These are phyloP conservation scores for Anguilla marmorata DNA, from an alignment of 2,797 vertebrate genomes.

Conservation along the genomic window DNA sequence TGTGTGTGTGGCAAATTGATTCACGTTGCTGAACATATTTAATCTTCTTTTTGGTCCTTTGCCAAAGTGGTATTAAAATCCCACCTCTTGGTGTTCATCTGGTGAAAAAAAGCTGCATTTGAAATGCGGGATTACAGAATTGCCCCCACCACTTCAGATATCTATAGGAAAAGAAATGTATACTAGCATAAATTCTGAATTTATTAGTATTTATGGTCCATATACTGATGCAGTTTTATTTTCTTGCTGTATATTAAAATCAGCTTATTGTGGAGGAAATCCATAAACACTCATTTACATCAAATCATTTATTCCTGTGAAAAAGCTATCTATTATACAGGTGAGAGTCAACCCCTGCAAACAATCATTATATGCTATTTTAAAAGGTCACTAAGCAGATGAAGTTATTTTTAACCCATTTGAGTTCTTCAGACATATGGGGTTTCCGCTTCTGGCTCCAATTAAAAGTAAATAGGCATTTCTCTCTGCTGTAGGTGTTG, in stretches of 20 bases:
- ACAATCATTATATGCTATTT: not conserved
- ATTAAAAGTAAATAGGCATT: slow-evolving; percentile 11
- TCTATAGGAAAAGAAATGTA: not conserved
- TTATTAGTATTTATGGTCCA: not conserved
- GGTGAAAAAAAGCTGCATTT: slow-evolving; percentile 13
- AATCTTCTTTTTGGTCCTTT: slow-evolving; percentile 23
- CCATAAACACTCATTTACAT: not conserved
- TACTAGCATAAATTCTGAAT: slow-evolving; percentile 8
- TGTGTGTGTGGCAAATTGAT: slow-evolving; percentile 2
- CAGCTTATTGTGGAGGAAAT: not conserved
- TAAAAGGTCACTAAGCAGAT: not conserved
- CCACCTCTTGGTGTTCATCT: slow-evolving; percentile 8
- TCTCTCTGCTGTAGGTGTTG: slow-evolving; percentile 4
- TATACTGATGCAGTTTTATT: not conserved
- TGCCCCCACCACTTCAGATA: slow-evolving; percentile 7
- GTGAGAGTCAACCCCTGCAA: not conserved
- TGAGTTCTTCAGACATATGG: not conserved
- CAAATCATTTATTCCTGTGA: not conserved
- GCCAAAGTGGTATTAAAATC: slow-evolving; percentile 23
- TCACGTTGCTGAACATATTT: slow-evolving; percentile 19
- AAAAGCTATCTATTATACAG: not conserved
- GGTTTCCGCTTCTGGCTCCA: not conserved
- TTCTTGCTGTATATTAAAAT: not conserved
- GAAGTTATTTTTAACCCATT: not conserved
- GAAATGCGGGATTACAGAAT: slow-evolving; percentile 26